phyloP scores from a whole-genome alignment of 1,140 invertebrate species.

The Bursaphelenchus mucronatus region DNA sequence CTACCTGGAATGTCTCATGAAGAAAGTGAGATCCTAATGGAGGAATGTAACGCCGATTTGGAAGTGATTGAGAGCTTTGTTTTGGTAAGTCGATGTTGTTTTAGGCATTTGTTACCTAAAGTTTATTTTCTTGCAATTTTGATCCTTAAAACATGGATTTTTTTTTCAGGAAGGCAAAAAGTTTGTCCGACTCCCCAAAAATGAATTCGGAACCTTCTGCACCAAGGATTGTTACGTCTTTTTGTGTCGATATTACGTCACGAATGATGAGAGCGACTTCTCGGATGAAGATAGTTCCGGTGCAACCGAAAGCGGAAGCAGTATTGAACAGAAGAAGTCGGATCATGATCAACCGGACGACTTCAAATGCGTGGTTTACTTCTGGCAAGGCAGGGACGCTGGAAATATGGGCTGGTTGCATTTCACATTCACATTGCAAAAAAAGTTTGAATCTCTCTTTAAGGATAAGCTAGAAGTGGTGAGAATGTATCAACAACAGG shows the following conservation, averaged over 20 bases:
- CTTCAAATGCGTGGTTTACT: constrained; percentile 93
- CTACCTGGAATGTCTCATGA: constrained; percentile 78
- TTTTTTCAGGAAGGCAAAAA: constrained; percentile 71
- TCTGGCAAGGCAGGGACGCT: constrained; percentile 96
- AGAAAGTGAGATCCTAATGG: constrained; percentile 82
- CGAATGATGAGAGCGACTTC: constrained; percentile 63
- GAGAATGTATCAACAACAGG: constrained; percentile 76
- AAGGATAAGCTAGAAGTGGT: constrained; percentile 92
- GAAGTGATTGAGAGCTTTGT: constrained; percentile 96
- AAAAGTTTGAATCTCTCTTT: constrained; percentile 92
- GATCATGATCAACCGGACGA: constrained; percentile 76
- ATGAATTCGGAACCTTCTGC: constrained; percentile 88
- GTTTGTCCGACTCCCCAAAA: constrained; percentile 87
- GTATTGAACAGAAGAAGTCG: constrained; percentile 74
- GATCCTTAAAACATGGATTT: background rate
- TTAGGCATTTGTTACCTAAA: constrained; percentile 4
- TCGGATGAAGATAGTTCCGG: constrained; percentile 34
- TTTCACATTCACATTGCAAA: constrained; percentile 84
- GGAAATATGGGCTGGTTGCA: constrained; percentile 99
- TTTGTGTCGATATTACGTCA: constrained; percentile 88
- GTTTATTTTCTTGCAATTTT: constrained; percentile 9
- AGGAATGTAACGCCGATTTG: constrained; percentile 89
- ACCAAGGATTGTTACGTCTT: constrained; percentile 96
- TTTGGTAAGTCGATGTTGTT: constrained; percentile 65
- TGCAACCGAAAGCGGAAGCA: constrained; percentile 13